Percentiles rank a stretch among this genome's conserved stretches.
phyloP scores from a whole-genome alignment of 2,113 vertebrate genomes.

The Dunckerocampus dactyliophorus region DNA sequence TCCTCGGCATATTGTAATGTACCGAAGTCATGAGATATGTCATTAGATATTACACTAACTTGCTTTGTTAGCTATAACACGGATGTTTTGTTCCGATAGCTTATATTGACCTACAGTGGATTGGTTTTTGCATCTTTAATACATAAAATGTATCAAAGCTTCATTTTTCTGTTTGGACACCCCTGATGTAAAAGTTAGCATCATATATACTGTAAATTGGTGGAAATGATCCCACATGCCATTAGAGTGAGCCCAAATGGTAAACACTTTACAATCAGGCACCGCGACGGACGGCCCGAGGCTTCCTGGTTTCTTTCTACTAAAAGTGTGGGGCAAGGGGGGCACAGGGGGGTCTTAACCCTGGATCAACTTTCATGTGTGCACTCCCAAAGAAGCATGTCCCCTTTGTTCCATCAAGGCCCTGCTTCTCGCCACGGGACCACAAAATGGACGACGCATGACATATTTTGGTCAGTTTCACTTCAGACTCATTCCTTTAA shows the following conservation, averaged over 20 bases:
- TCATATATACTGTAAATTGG: not conserved
- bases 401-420: conserved; percentile 62
- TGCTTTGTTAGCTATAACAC: too few relatives aligned
- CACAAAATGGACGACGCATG: conserved; percentile 3
- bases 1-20: too few relatives aligned
- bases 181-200: too few relatives aligned
- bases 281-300: conserved; percentile 52
- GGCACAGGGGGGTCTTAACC: conserved; percentile 54
- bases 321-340: not conserved
- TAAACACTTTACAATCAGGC: conserved; percentile 64
- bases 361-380: conserved; percentile 68
- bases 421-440: conserved; percentile 16
- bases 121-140: too few relatives aligned
- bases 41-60: too few relatives aligned
- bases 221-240: not conserved
- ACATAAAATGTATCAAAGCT: too few relatives aligned
- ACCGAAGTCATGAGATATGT: too few relatives aligned
- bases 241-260: conserved; percentile 35
- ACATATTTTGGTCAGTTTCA: not conserved
- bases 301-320: conserved; percentile 60
- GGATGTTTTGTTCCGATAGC: too few relatives aligned
- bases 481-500: not conserved
- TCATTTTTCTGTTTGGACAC: too few relatives aligned
- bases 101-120: too few relatives aligned
- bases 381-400: conserved; percentile 59